Evolutionary conservation across 1,140 invertebrate species (phyloP).

Genomic region (Cydia pomonella): DNA sequence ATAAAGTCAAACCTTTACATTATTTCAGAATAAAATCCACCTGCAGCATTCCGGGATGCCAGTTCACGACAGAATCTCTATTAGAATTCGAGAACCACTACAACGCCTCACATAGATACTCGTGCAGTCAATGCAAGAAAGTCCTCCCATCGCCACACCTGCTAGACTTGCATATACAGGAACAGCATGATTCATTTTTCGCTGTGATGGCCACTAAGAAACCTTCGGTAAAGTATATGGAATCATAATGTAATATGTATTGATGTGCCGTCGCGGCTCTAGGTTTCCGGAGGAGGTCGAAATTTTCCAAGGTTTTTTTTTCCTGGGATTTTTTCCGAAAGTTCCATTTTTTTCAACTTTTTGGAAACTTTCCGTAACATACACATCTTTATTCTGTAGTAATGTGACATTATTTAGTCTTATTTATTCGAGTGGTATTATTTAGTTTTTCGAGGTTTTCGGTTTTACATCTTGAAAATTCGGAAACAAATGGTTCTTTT

Average conservation of each 20-base stretch:
- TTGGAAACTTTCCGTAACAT: too few relatives aligned
- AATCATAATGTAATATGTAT: background rate
- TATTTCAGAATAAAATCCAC: conserved; percentile 58
- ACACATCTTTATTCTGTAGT: too few relatives aligned
- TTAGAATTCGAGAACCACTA: conserved; percentile 72
- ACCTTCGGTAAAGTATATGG: conserved; percentile 81
- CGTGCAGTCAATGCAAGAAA: conserved; percentile 81
- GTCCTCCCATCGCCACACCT: conserved; percentile 83
- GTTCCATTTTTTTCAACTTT: too few relatives aligned
- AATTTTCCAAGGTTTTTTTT: too few relatives aligned
- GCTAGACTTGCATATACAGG: conserved; percentile 86
- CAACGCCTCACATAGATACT: conserved; percentile 64
- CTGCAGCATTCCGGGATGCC: conserved; percentile 67
- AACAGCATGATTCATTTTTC: conserved; percentile 87
- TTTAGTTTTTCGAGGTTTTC: too few relatives aligned
- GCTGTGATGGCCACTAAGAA: conserved; percentile 82
- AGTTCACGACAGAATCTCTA: conserved; percentile 52
- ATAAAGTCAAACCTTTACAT: background rate
- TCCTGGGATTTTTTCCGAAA: too few relatives aligned
- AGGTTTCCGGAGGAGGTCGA: too few relatives aligned
- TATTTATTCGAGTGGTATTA: too few relatives aligned
- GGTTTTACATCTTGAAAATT: too few relatives aligned
- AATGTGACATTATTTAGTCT: too few relatives aligned
- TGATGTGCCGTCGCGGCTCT: too few relatives aligned
- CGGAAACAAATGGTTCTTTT: too few relatives aligned